These are phyloP conservation scores for Theocolax elegans DNA, from an alignment of 1,140 invertebrate genomes.

Conservation along the genomic window DNA sequence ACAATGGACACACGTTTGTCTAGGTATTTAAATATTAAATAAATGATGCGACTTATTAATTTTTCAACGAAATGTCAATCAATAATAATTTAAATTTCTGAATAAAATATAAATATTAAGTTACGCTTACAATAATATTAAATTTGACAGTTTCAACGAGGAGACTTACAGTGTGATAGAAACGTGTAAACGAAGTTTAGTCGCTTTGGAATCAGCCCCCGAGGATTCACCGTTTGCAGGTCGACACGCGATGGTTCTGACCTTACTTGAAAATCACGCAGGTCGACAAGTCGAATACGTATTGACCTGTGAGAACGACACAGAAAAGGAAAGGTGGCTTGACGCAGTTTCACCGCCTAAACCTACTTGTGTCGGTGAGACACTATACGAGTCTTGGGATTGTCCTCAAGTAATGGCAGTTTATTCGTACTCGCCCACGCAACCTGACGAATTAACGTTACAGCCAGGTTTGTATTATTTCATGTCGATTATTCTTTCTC, in stretches of 20 bases:
- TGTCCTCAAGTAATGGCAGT: constrained; percentile 88
- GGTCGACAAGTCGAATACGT: constrained; percentile 61
- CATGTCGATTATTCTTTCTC: too few relatives aligned
- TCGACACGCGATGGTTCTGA: constrained; percentile 81
- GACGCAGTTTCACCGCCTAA: constrained; percentile 81
- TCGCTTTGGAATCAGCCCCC: constrained; percentile 70
- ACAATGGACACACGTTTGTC: too few relatives aligned
- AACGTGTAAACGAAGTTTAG: constrained; percentile 82
- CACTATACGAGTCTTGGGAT: constrained; percentile 94
- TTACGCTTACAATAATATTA: too few relatives aligned
- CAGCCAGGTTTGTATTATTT: constrained; percentile 66
- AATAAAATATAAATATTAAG: too few relatives aligned
- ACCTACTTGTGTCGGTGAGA: constrained; percentile 82
- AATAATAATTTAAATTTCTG: too few relatives aligned
- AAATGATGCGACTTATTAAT: too few relatives aligned
- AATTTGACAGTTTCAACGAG: constrained; percentile 70
- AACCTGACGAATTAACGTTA: constrained; percentile 89
- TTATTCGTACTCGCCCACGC: constrained; percentile 80
- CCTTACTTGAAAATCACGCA: constrained; percentile 85
- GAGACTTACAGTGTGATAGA: constrained; percentile 83
- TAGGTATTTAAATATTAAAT: too few relatives aligned
- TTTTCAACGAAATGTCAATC: too few relatives aligned
- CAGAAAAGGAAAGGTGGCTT: constrained; percentile 85
- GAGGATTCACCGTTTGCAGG: constrained; percentile 71
- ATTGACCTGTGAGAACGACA: constrained; percentile 75